These are phyloP conservation scores for Callitettix versicolor DNA, from an alignment of 1,140 invertebrate species.

Conservation along the genomic window DNA sequence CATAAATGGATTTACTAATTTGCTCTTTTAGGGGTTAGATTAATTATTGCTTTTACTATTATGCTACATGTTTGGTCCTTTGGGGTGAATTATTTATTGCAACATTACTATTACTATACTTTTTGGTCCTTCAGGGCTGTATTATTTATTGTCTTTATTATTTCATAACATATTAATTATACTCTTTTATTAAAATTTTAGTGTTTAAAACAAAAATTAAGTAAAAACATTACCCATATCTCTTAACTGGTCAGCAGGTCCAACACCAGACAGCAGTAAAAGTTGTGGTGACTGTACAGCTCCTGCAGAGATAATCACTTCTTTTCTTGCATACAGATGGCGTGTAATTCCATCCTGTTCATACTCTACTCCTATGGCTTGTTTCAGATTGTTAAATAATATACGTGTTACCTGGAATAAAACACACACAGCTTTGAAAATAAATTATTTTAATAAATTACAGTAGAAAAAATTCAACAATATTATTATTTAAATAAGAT, in stretches of 20 bases:
- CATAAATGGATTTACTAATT: too few species aligned
- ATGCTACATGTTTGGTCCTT: too few species aligned
- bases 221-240: constrained; percentile 54
- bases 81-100: too few species aligned
- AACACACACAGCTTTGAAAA: not conserved
- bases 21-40: too few species aligned
- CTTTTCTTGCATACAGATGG: constrained; percentile 45
- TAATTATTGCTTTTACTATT: too few species aligned
- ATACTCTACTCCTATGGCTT: constrained; percentile 36
- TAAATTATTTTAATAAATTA: not conserved
- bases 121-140: too few species aligned
- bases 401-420: constrained; percentile 44
- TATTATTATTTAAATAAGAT: not conserved
- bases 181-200: too few species aligned
- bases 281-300: constrained; percentile 69
- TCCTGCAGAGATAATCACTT: constrained; percentile 57
- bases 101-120: too few species aligned
- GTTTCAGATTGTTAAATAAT: constrained; percentile 44
- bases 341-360: constrained; percentile 32
- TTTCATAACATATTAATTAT: too few species aligned
- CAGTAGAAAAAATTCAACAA: not conserved
- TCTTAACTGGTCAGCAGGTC: constrained; percentile 58
- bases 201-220: too few species aligned
- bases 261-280: constrained; percentile 77
- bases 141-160: too few species aligned